Evolutionary conservation across 1,140 invertebrate genomes (phyloP), one percentile per base, ranked within the genome.

Genomic region (Drosophila virilis): DNA sequence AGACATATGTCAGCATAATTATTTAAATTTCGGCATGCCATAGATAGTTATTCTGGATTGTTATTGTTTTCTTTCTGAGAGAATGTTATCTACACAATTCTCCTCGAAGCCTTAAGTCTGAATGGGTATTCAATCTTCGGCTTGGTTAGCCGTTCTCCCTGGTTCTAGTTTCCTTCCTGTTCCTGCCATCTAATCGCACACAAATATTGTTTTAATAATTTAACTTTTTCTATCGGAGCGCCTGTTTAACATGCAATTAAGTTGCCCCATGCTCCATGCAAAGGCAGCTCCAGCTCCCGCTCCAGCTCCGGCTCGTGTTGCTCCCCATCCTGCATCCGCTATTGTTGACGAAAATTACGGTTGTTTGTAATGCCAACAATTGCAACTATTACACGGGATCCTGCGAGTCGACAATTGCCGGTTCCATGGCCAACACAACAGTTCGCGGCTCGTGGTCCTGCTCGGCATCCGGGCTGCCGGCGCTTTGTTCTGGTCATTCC

Each of bases 181-280:
- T 15, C 43, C 54, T 62, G 64, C 62, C 82, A 52, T 68, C 74
- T 81, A 81, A 78, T 78, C 70, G 82, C 43, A 57, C 55, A 64
- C 72, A 88, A 86, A 88, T 86, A 88, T 86, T 88, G 61, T 88
- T 85, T 82, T 85, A 88, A 88, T 88, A 86, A 77, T 80, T 85
- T 55, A 86, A 66, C 60, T 37, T 68, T 84, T 48, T 55, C 33
- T 37, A 12, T 50, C 17, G 46, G 13, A 38, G 55, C 33, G 28
- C 43, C 15, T 80, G 66, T 78, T 79, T 74, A 74, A 77, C 79
- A 78, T 77, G 77, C 84, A 88, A 89, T 83, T 88, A 77, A 89
- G 62, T 69, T 89, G 77, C 52, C 43, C 59, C 50, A 52, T 61
- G 74, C 69, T 59, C 42, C 46, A n/a, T 17, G 17, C 17, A 51